phyloP scores from a whole-genome alignment of 2,888 invertebrate genomes.

The Andrena fulva region DNA sequence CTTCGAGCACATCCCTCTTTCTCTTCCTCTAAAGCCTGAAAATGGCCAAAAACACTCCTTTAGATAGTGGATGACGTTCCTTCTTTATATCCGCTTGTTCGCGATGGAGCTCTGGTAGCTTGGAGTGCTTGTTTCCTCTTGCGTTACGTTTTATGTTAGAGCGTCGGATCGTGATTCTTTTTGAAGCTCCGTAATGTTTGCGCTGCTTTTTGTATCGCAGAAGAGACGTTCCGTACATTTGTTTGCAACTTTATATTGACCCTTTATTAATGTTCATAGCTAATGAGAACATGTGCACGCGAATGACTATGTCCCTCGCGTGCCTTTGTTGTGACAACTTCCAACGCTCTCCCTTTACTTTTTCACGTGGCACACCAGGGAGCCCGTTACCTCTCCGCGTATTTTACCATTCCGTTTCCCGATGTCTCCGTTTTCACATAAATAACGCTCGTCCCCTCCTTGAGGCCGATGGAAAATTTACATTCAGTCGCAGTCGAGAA shows the following conservation, averaged over 20 bases:
- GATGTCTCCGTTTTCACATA: conserved; percentile 48
- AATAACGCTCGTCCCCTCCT: conserved; percentile 30
- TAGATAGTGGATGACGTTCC: not conserved
- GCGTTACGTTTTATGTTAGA: no score
- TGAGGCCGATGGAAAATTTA: conserved; percentile 50
- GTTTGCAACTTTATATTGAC: not conserved
- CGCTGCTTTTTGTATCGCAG: no score
- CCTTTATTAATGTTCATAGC: not conserved
- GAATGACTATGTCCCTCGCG: not conserved
- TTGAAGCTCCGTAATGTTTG: no score
- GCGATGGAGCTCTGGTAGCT: not conserved
- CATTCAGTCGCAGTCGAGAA: conserved; percentile 47
- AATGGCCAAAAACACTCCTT: conserved; percentile 23
- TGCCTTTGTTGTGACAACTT: not conserved
- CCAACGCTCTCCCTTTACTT: not conserved
- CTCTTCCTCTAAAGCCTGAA: conserved; percentile 24
- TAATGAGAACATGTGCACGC: not conserved
- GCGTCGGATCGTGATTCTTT: no score
- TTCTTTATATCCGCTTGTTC: not conserved
- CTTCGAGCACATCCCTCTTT: conserved; percentile 8
- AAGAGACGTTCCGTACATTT: not conserved
- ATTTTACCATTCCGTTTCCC: conserved; percentile 45
- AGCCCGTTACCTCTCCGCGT: conserved; percentile 24
- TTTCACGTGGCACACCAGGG: not conserved
- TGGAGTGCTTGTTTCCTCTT: no score